Evolutionary conservation across 2,797 vertebrate species (phyloP), one percentile per base, ranked within the genome.

Genomic region (Dermochelys coriacea): DNA sequence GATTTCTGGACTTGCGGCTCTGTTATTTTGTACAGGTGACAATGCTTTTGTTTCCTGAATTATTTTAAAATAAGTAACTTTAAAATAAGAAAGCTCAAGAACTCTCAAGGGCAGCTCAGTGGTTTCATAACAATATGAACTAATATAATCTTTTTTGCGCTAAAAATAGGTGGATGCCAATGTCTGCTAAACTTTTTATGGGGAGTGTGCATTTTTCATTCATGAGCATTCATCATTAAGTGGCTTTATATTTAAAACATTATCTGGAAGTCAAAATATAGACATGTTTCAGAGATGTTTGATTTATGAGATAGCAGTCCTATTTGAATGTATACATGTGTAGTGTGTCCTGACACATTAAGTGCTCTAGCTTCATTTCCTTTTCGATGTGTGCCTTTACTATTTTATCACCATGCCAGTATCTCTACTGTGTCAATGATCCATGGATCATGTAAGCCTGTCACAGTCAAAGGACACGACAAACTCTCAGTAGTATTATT

Each of bases 231-330:
- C 91, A 93, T 95, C 94, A 96, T 96, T 96, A 97, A 97, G 86
- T 93, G 85, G 80, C 41, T 95, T 97, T 97, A 96, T 95, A 96
- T 97, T 96, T 96, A 96, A 97, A 97, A 84, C 82, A 78, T 95
- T 96, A 94, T 89, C 92, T 97, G 6, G 91, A 71, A 96, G 84
- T 89, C 89, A 94, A 91, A 79, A 77, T 55, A 78, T 55, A 94
- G 82, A 88, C 59, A 71, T 78, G 86, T 82, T 97, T 97, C 87
- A 94, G 84, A 93, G 34, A 55, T 87, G 78, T 49, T 92, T 80
- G 59, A 77, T 95, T 97, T 97, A 91, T 86, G 86, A 96, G 93
- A 91, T 88, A 94, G 83, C 91, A 92, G 47, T 85, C 93, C 80
- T 90, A 92, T 93, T 97, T 94, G 95, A 96, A 94, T 61, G 84